Evolutionary conservation across 1,140 invertebrate species (phyloP).

Genomic region (Nomia melanderi): DNA sequence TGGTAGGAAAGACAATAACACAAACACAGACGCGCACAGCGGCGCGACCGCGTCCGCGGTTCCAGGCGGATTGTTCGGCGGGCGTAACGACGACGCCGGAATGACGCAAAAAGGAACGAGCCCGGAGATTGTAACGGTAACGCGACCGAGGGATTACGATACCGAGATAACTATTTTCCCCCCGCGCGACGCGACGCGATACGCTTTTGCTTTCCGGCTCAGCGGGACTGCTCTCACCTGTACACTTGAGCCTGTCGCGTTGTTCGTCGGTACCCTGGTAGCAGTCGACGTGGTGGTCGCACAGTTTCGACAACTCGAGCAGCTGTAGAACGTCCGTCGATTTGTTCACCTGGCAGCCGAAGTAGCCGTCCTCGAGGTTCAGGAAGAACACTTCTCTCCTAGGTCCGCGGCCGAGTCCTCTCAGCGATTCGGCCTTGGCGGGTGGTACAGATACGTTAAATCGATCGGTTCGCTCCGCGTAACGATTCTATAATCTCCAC

Average conservation of each 20-base stretch:
- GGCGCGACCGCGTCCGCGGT: constrained; percentile 21
- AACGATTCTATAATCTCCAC: no score
- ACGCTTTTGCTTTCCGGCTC: no score
- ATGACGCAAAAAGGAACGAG: constrained; percentile 29
- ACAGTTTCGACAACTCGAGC: constrained; percentile 96
- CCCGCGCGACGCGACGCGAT: neutral
- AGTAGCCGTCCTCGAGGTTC: constrained; percentile 97
- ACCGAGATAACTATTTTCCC: neutral
- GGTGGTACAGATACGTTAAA: neutral
- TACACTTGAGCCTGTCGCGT: constrained; percentile 94
- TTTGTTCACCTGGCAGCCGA: constrained; percentile 98
- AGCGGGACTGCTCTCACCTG: constrained; percentile 83
- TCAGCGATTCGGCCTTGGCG: constrained; percentile 86
- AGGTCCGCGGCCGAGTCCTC: constrained; percentile 88
- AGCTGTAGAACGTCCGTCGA: constrained; percentile 96
- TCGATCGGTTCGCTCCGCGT: no score
- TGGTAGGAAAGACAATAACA: constrained; percentile 23
- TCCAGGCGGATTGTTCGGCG: constrained; percentile 23
- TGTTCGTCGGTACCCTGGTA: constrained; percentile 95
- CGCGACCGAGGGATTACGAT: constrained; percentile 3
- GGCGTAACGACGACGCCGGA: constrained; percentile 34
- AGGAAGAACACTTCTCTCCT: constrained; percentile 97
- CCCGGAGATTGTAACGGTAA: constrained; percentile 38
- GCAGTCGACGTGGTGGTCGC: constrained; percentile 94
- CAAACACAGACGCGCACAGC: constrained; percentile 22